phyloP scores from a whole-genome alignment of 2,797 vertebrate genomes.

The Varecia variegata region DNA sequence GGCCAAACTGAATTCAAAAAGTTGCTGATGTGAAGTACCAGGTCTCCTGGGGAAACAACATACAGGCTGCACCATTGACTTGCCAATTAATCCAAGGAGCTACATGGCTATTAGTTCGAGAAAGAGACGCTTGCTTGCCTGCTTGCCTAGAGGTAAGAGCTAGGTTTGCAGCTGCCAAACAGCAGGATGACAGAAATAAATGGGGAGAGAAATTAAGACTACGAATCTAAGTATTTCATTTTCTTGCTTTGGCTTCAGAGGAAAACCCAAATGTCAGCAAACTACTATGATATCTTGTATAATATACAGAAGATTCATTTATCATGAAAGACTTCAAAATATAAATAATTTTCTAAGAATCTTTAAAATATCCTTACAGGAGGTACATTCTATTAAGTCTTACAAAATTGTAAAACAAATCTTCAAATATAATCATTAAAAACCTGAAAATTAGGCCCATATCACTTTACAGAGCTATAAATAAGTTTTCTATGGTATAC shows the following conservation, averaged over 20 bases:
- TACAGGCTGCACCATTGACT: conserved; percentile 78
- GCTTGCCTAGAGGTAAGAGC: conserved; percentile 78
- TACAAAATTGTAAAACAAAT: background rate
- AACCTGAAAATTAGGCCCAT: background rate
- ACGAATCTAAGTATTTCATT: conserved; percentile 50
- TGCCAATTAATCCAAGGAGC: conserved; percentile 81
- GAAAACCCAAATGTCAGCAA: background rate
- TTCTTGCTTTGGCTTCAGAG: conserved; percentile 59
- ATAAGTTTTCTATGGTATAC: background rate
- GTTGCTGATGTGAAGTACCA: conserved; percentile 69
- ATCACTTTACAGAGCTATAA: background rate
- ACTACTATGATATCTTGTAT: background rate
- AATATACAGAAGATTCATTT: background rate
- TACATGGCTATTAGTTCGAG: conserved; percentile 80
- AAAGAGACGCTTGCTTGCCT: conserved; percentile 78
- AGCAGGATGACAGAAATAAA: conserved; percentile 76
- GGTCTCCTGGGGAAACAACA: conserved; percentile 67
- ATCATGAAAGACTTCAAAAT: conserved; percentile 1
- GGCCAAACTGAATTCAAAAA: conserved; percentile 53
- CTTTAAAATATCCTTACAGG: background rate
- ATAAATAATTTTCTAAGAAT: background rate
- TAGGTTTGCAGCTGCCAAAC: conserved; percentile 68
- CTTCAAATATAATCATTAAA: background rate
- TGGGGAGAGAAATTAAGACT: conserved; percentile 42
- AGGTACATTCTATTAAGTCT: background rate